Percentiles rank a stretch among this genome's conserved stretches.
Conservation (phyloP, 2,797 vertebrate genomes). For the Crenichthys baileyi region DNA sequence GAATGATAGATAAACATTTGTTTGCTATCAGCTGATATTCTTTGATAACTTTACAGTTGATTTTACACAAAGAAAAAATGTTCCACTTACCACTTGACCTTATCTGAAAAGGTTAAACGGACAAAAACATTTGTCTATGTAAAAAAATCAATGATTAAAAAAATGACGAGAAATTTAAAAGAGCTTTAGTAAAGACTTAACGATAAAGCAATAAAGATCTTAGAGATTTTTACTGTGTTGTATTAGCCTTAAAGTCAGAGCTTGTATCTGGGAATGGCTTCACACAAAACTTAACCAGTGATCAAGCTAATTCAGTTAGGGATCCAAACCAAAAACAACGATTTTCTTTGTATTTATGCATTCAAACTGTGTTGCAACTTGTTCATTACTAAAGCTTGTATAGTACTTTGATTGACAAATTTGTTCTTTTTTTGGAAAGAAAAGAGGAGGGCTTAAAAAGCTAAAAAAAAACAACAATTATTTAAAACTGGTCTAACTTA, state of each 20-base stretch:
- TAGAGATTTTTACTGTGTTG: no score
- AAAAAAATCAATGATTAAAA: background rate
- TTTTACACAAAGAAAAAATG: conserved; percentile 20
- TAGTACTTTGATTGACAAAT: background rate
- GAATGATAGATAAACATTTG: conserved; percentile 60
- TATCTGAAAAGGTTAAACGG: background rate
- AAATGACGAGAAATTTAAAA: no score
- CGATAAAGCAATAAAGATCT: no score
- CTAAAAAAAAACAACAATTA: background rate
- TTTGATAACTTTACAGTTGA: conserved; percentile 33
- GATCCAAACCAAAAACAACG: background rate
- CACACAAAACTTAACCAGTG: background rate
- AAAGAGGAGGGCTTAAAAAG: no score
- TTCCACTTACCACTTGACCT: background rate
- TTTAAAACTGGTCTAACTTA: background rate
- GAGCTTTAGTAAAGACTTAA: no score
- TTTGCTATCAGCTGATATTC: conserved; percentile 53
- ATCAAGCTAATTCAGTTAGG: background rate
- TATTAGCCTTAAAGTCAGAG: no score
- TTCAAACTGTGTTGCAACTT: background rate
- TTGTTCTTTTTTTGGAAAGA: no score
- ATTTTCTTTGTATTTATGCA: background rate
- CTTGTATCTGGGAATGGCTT: no score
- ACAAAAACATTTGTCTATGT: background rate
- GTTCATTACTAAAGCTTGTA: background rate